Conservation (phyloP, 2,797 vertebrate species). For the Chrosomus eos region DNA sequence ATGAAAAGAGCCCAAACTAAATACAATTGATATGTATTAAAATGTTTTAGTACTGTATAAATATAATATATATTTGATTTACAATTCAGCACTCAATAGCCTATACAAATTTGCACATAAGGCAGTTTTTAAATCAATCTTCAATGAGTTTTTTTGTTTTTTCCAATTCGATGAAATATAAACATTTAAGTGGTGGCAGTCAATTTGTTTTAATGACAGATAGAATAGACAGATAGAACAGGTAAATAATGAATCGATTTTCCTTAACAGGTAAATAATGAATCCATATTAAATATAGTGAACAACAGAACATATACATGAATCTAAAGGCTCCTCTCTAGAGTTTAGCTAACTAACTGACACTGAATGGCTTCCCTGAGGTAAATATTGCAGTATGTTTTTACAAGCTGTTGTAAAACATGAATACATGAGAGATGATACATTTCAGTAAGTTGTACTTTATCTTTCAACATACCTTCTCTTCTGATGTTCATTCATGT, state of each 20-base stretch:
- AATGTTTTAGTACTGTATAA: too few species aligned
- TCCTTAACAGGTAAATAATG: neutral
- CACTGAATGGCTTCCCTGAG: neutral
- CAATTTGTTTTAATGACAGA: neutral
- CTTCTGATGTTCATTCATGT: neutral
- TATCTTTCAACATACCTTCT: neutral
- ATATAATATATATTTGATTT: too few species aligned
- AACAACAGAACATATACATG: too few species aligned
- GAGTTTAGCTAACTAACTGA: neutral
- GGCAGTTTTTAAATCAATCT: neutral
- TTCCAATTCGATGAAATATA: neutral
- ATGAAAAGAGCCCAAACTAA: neutral
- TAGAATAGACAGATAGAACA: too few species aligned
- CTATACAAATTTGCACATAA: neutral
- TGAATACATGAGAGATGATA: neutral
- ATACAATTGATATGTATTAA: neutral
- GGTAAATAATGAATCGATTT: neutral
- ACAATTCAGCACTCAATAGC: neutral
- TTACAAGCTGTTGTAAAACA: neutral
- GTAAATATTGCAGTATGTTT: neutral
- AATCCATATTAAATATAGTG: neutral
- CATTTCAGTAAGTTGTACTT: neutral
- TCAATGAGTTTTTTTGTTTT: neutral
- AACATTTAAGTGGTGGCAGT: neutral
- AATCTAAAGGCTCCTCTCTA: neutral